These are phyloP conservation scores for Coreoperca whiteheadi DNA, from an alignment of 2,113 vertebrate species.

Conservation along the genomic window DNA sequence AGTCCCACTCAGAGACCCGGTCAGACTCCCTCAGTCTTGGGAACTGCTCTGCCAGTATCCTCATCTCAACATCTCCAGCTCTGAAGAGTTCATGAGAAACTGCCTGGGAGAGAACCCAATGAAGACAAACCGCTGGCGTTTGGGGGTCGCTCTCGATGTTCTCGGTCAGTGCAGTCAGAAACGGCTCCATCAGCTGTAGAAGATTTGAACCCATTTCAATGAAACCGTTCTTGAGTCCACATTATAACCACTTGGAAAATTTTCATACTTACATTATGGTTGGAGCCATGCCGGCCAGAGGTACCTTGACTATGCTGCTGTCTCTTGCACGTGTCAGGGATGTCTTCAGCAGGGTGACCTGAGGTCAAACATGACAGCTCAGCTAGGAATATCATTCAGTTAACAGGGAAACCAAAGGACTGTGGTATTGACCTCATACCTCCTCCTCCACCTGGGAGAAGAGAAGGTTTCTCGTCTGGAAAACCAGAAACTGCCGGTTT, in stretches of 20 bases:
- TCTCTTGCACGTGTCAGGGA: background rate
- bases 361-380: background rate
- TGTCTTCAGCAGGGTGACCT: background rate
- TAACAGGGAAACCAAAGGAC: conserved; percentile 4
- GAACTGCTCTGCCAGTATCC: background rate
- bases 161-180: too few relatives aligned
- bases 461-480: background rate
- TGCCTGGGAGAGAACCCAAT: too few relatives aligned
- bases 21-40: background rate
- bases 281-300: background rate
- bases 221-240: too few relatives aligned
- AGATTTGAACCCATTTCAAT: too few relatives aligned
- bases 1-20: background rate
- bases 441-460: conserved; percentile 25
- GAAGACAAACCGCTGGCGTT: too few relatives aligned
- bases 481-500: background rate
- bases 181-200: too few relatives aligned
- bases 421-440: background rate
- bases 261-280: too few relatives aligned
- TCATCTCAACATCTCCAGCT: too few relatives aligned
- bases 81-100: too few relatives aligned
- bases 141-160: too few relatives aligned
- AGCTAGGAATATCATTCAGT: conserved; percentile 2
- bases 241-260: too few relatives aligned
- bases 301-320: conserved; percentile 5